Base-by-base conservation (phyloP, 2,113 vertebrate genomes). In the Terrapene triunguis region DNA sequence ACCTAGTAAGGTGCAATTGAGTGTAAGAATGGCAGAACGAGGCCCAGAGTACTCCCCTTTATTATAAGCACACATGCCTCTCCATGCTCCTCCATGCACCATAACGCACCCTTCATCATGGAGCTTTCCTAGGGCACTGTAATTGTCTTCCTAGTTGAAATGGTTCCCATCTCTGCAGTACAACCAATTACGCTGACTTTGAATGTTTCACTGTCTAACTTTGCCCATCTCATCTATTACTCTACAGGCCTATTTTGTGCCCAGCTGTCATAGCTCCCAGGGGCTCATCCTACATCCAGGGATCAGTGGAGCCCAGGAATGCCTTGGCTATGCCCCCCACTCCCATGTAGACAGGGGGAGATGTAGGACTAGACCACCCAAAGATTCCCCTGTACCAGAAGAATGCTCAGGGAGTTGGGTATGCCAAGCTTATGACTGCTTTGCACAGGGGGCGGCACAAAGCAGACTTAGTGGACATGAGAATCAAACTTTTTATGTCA, bases 191-290 rank as follows among this genome's bases (percentile, higher is more conserved):
- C 25, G 0, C 0, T 42, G 79, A 50, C 22, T 44, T 76, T 44
- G 72, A 44, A 44, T 76, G n/a, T 44, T 76, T 76, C 42, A 22
- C 76, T 4, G 19, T 90, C 65, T 59, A 48, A 62, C 25, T 44
- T 22, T 78, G 50, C 6, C 22, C 42, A 11, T 6, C 4, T 57
- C 3, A 38, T 82, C 2, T 0, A 3, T 85, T 22, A 0, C 13
- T 80, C 53, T 69, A 80, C 12, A 87, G 10, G 8, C 48, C 84
- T 25, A 72, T 9, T 29, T 53, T 87, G n/a, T 82, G 76, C 92
- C n/a, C 21, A 38, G 47, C 0, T 3, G 38, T 29, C 78, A 35
- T 25, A 62, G 47, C 17, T 83, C 14, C 82, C 80, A 50, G 82
- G 50, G 19, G 13, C 38, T 74, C 53, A 1, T 48, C 25, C 13